Evolutionary conservation across 2,113 vertebrate species (phyloP).

Genomic region (Cricetomys ansorgei): DNA sequence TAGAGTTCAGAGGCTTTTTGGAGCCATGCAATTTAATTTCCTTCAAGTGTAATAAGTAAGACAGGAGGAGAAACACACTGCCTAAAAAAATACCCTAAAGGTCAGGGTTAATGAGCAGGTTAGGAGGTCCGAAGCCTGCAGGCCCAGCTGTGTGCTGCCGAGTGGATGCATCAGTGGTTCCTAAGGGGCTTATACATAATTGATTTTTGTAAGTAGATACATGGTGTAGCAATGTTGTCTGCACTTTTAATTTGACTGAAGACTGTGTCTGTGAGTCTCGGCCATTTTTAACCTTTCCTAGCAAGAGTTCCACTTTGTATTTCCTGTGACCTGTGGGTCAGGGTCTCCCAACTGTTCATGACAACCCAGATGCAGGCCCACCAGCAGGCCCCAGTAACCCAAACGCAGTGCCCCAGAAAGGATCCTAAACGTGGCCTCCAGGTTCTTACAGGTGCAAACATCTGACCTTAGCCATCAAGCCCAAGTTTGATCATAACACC

Average conservation of each 20-base stretch:
- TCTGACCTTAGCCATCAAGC: not conserved
- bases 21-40: slow-evolving; percentile 43
- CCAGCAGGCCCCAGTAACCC: not conserved
- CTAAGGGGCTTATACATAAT: slow-evolving; percentile 65
- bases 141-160: not conserved
- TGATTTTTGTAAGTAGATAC: slow-evolving; percentile 70
- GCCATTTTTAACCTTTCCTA: not conserved
- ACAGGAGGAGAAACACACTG: not conserved
- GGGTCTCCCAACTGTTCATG: not conserved
- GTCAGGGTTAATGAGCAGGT: slow-evolving; percentile 62
- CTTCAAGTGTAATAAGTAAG: slow-evolving; percentile 56
- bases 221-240: slow-evolving; percentile 60
- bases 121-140: not conserved
- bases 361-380: not conserved
- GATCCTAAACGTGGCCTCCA: not conserved
- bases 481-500: not conserved
- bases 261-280: not conserved
- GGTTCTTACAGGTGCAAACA: not conserved
- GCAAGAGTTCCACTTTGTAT: not conserved
- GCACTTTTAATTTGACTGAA: slow-evolving; percentile 66
- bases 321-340: not conserved
- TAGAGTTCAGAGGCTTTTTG: slow-evolving; percentile 5
- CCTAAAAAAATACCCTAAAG: slow-evolving; percentile 50
- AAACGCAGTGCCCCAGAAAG: not conserved
- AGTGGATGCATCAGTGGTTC: slow-evolving; percentile 7